A percentile compares a stretch with the other conserved stretches of the same genome.
phyloP scores from a whole-genome alignment of 2,113 vertebrate genomes.

The Nannospalax galili region DNA sequence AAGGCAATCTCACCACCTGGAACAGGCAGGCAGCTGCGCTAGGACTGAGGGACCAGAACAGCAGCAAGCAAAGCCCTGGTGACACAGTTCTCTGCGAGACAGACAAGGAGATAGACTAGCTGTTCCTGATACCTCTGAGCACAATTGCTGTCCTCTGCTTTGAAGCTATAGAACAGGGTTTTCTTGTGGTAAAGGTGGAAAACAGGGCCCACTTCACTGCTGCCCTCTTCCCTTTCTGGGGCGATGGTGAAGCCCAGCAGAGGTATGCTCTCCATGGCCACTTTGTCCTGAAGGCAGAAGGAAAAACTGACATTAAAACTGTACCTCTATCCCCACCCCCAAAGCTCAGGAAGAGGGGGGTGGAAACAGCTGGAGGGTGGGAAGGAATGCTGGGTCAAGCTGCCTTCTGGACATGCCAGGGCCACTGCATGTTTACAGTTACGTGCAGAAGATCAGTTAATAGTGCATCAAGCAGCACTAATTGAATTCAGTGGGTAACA shows the following conservation, averaged over 20 bases:
- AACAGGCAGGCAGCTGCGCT: not conserved
- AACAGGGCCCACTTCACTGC: slow-evolving; percentile 84
- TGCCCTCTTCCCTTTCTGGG: slow-evolving; percentile 89
- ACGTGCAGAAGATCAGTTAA: not conserved
- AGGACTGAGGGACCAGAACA: not conserved
- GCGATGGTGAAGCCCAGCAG: slow-evolving; percentile 96
- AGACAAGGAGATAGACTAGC: not conserved
- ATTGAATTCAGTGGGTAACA: not conserved
- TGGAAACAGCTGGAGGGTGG: not conserved
- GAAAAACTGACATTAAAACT: slow-evolving; percentile 33
- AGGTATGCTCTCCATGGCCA: slow-evolving; percentile 95
- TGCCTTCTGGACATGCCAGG: not conserved
- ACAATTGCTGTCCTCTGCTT: slow-evolving; percentile 91
- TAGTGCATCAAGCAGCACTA: not conserved
- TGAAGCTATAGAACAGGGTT: slow-evolving; percentile 96
- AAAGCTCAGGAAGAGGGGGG: not conserved
- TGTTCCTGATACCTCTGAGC: slow-evolving; percentile 91
- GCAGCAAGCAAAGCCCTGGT: not conserved
- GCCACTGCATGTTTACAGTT: not conserved
- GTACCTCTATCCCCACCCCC: not conserved
- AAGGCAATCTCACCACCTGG: too few species aligned
- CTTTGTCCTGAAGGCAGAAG: slow-evolving; percentile 91
- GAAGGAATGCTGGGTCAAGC: not conserved
- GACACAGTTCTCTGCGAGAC: not conserved
- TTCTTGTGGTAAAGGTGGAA: slow-evolving; percentile 99